Conservation (phyloP, 1,140 invertebrate genomes). For the Saccostrea cuccullata region DNA sequence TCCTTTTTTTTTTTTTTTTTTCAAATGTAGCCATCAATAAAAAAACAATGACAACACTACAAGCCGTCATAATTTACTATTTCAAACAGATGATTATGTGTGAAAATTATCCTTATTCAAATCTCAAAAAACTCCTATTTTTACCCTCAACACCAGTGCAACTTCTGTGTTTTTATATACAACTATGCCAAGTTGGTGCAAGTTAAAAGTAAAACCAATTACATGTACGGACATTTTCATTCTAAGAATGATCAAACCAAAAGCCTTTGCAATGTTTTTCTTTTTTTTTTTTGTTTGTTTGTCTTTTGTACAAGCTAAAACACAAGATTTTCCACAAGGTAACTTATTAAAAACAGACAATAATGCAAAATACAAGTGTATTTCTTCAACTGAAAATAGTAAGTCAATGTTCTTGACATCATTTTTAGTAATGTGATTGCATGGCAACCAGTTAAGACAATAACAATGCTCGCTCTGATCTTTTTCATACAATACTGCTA, state of each 20-base stretch:
- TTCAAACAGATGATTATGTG: constrained; percentile 9
- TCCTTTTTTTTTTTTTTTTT: neutral
- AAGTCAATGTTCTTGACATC: constrained; percentile 6
- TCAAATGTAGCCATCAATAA: neutral
- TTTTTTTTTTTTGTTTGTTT: too few species aligned
- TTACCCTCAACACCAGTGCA: neutral
- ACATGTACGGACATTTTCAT: neutral
- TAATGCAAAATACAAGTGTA: constrained; percentile 28
- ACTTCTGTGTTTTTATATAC: neutral
- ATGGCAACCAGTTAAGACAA: neutral
- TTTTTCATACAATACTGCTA: constrained; percentile 19
- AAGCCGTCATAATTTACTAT: neutral
- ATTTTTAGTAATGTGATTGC: neutral
- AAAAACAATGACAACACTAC: constrained; percentile 6
- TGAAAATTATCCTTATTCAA: neutral
- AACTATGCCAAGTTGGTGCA: neutral
- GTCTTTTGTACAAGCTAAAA: neutral
- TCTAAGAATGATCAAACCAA: constrained; percentile 24
- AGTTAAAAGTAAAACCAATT: neutral
- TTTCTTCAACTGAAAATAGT: constrained; percentile 36
- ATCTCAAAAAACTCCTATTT: neutral
- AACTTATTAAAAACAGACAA: neutral
- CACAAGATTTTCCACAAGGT: neutral
- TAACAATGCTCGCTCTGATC: neutral
- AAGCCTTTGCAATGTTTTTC: neutral